Base-by-base conservation (phyloP, 2,797 vertebrate species). In the Poeciliopsis presidionis region DNA sequence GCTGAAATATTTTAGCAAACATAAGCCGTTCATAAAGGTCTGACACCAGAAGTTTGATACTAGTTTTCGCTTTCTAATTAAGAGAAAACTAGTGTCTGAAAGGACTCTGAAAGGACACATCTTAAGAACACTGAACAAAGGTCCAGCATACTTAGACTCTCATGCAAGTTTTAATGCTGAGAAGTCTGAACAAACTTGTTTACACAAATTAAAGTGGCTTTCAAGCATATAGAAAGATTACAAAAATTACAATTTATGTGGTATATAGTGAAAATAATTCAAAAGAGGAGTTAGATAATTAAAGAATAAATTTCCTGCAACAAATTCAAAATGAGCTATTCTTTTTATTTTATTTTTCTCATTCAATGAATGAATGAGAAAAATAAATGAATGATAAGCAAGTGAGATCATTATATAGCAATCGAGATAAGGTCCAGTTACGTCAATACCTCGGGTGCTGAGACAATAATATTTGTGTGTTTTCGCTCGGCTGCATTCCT, bases 361-460 rank as follows among this genome's bases (percentile, higher is more conserved):
- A 46, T n/a, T 69, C 65, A 69, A 16, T 7, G 1, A 67, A 41
- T 39, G 30, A 65, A 39, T 36, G 36, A 67, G 22, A 61, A 22
- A 41, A 67, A 67, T 5, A 2, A 65, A 41, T 25, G 9, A 65
- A 63, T 63, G 57, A 53, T 5, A 70, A 72, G 20, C 43, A 78
- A 47, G 47, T 72, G 57, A 28, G 43, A 39, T n/a, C 63, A 45
- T 78, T 30, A 74, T 33, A 33, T 14, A 28, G 72, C 16, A 45
- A 81, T 77, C 45, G 61, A 71, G 39, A 67, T 69, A 9, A 69
- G 39, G 53, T 75, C 55, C 61, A 81, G 75, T 41, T 30, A 72
- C 75, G 55, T 18, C 22, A 43, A 45, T 43, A 13, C 5, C 20
- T 53, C 41, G 28, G 41, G 53, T 59, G 70, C 11, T 78, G 59